Conservation (phyloP, 2,888 invertebrate genomes). For the Osedax fenrisi region DNA sequence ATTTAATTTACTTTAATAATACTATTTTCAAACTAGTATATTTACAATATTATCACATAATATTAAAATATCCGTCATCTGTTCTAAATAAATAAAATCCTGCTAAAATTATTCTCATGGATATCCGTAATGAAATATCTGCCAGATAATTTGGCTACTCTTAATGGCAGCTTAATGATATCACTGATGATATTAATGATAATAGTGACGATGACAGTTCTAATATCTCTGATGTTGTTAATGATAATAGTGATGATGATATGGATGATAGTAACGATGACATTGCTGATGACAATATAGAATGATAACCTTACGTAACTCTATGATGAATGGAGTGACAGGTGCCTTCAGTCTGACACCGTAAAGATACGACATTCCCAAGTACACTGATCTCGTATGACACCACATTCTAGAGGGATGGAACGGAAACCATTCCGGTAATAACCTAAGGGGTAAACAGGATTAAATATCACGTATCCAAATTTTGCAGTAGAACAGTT, state of each 20-base stretch:
- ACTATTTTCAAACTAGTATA: too few species aligned
- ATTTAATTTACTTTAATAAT: too few species aligned
- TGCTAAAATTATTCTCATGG: too few species aligned
- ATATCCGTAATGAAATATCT: too few species aligned
- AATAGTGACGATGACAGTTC: background rate
- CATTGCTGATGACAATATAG: background rate
- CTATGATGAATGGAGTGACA: constrained; percentile 37
- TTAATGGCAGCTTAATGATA: too few species aligned
- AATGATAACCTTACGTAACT: constrained; percentile 40
- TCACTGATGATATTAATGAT: too few species aligned
- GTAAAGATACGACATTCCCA: constrained; percentile 44
- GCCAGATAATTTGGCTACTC: too few species aligned
- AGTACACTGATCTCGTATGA: constrained; percentile 44
- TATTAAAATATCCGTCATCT: too few species aligned
- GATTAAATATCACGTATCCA: background rate
- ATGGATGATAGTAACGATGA: background rate
- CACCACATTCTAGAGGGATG: constrained; percentile 46
- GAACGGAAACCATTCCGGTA: constrained; percentile 43
- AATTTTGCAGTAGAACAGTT: background rate
- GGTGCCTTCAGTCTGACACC: constrained; percentile 33
- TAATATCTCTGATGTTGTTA: background rate
- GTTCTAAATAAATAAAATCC: too few species aligned
- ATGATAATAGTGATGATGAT: background rate
- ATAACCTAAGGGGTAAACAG: constrained; percentile 37
- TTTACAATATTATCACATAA: too few species aligned